phyloP scores from a whole-genome alignment of 2,797 vertebrate species.

The Siniperca undulata region DNA sequence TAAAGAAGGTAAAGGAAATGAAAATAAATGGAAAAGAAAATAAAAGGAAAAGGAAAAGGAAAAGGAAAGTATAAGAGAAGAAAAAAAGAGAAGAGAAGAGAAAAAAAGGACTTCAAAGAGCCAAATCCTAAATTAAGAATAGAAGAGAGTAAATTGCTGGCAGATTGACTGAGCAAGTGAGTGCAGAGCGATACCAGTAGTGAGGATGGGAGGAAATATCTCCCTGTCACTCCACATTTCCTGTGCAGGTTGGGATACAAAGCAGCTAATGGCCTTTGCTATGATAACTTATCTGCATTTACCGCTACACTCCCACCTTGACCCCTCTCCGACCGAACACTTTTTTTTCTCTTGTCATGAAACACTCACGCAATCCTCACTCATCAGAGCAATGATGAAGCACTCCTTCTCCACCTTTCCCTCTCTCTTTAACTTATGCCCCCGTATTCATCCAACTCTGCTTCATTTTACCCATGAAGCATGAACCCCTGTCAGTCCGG shows the following conservation, averaged over 20 bases:
- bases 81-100: not conserved
- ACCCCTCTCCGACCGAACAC: constrained; percentile 49
- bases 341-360: constrained; percentile 53
- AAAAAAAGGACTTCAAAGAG: constrained; percentile 26
- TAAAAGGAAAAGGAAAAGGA: not conserved
- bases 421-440: constrained; percentile 18
- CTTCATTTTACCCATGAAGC: constrained; percentile 26
- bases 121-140: constrained; percentile 4
- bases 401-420: constrained; percentile 22
- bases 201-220: constrained; percentile 68
- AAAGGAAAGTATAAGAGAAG: not conserved
- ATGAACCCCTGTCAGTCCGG: constrained; percentile 14
- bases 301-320: constrained; percentile 53
- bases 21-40: not conserved
- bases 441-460: constrained; percentile 13
- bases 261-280: constrained; percentile 72
- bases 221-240: constrained; percentile 75
- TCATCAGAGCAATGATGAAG: constrained; percentile 52
- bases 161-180: constrained; percentile 33
- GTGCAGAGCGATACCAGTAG: constrained; percentile 36
- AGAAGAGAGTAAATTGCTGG: constrained; percentile 17
- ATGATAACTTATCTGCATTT: constrained; percentile 79
- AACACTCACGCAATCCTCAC: constrained; percentile 54
- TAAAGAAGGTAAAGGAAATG: not conserved
- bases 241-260: constrained; percentile 61